These are phyloP conservation scores for Mastacembelus armatus DNA, from an alignment of 2,797 vertebrate genomes.

Conservation along the genomic window DNA sequence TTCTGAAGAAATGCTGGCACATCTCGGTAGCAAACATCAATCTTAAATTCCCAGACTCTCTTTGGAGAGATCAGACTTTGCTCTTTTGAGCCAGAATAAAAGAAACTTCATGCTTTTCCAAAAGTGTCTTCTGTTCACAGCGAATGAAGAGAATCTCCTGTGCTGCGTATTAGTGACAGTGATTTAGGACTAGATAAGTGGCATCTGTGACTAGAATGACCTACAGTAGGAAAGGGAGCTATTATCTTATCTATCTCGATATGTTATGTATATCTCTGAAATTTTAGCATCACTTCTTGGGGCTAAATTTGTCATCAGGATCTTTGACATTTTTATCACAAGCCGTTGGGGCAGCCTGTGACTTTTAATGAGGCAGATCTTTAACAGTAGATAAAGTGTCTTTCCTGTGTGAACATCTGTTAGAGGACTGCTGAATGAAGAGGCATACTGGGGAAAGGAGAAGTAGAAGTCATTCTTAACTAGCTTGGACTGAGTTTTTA, in stretches of 20 bases:
- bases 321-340: slow-evolving; percentile 12
- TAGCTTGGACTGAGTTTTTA: neutral
- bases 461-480: slow-evolving; percentile 34
- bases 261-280: no score
- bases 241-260: no score
- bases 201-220: neutral
- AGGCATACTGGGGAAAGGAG: slow-evolving; percentile 45
- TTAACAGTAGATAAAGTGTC: slow-evolving; percentile 19
- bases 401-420: slow-evolving; percentile 50
- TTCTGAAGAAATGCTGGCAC: slow-evolving; percentile 6
- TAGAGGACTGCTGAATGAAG: slow-evolving; percentile 19
- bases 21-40: neutral
- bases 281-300: slow-evolving; percentile 1
- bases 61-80: slow-evolving; percentile 38
- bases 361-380: slow-evolving; percentile 23
- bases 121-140: slow-evolving; percentile 32
- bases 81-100: slow-evolving; percentile 35
- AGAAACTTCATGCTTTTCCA: slow-evolving; percentile 11
- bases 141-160: slow-evolving; percentile 1
- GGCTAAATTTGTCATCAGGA: slow-evolving; percentile 21
- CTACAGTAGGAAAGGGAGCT: no score
- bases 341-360: neutral
- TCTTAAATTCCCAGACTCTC: slow-evolving; percentile 40
- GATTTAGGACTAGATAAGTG: neutral
- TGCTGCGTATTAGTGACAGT: neutral